A percentile compares a stretch with the other conserved stretches of the same genome.
Evolutionary conservation across 2,113 vertebrate species (phyloP).

Genomic region (Ranitomeya variabilis): DNA sequence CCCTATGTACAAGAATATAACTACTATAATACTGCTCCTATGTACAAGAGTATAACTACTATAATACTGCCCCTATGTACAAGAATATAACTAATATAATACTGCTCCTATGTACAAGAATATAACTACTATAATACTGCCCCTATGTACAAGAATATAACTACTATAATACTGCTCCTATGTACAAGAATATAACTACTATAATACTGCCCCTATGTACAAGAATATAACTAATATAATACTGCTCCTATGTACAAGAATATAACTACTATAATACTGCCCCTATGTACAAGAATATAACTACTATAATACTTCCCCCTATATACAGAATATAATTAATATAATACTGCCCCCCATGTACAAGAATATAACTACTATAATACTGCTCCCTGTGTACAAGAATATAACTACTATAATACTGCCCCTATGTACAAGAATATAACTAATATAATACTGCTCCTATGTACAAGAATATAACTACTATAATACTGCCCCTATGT

Average conservation of each 20-base stretch:
- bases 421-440: background rate
- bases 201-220: background rate
- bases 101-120: background rate
- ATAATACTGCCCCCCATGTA: background rate
- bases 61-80: background rate
- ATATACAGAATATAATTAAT: background rate
- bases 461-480: slow-evolving; percentile 11
- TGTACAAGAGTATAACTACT: slow-evolving; percentile 5
- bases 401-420: slow-evolving; percentile 19
- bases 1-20: background rate
- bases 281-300: background rate
- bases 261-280: slow-evolving; percentile 17
- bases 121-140: slow-evolving; percentile 17
- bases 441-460: background rate
- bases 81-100: slow-evolving; percentile 13
- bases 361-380: slow-evolving; percentile 13
- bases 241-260: background rate
- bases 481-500: background rate
- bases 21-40: background rate
- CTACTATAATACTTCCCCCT: background rate
- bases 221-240: slow-evolving; percentile 13
- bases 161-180: background rate
- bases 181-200: slow-evolving; percentile 8
- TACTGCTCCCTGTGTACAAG: background rate
- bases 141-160: background rate